Conservation (phyloP, 2,113 vertebrate species). For the Lagopus leucura region DNA sequence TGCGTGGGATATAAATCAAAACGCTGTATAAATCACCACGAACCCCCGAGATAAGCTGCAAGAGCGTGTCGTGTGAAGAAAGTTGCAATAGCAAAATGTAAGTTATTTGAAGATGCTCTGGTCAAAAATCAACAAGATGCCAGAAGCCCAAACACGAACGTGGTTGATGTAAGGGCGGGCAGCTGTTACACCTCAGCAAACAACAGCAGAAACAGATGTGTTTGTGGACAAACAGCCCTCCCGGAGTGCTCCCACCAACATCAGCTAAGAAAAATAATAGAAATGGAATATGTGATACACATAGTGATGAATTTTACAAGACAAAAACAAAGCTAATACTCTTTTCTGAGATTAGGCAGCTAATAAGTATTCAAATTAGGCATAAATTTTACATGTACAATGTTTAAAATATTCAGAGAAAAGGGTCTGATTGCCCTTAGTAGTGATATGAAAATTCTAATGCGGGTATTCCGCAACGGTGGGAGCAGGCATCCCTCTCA, state of each 20-base stretch:
- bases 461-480: conserved; percentile 79
- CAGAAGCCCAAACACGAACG: conserved; percentile 75
- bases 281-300: conserved; percentile 79
- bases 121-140: conserved; percentile 79
- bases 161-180: conserved; percentile 68
- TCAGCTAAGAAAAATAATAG: conserved; percentile 77
- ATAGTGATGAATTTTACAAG: conserved; percentile 89
- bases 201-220: conserved; percentile 82
- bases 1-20: conserved; percentile 55
- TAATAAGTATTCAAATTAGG: conserved; percentile 99
- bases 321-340: conserved; percentile 92
- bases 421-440: conserved; percentile 94
- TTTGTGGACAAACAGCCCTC: conserved; percentile 86
- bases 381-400: conserved; percentile 99
- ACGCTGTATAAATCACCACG: not conserved
- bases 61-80: not conserved
- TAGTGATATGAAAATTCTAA: conserved; percentile 95
- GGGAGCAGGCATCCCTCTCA: conserved; percentile 75
- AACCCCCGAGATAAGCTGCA: not conserved
- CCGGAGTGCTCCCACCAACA: conserved; percentile 74
- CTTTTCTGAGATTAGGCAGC: conserved; percentile 91
- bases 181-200: conserved; percentile 81
- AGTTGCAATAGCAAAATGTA: conserved; percentile 24
- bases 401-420: conserved; percentile 99
- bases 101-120: conserved; percentile 70